Base-by-base conservation (phyloP, 1,140 invertebrate genomes). In the Rhizoglyphus robini region DNA sequence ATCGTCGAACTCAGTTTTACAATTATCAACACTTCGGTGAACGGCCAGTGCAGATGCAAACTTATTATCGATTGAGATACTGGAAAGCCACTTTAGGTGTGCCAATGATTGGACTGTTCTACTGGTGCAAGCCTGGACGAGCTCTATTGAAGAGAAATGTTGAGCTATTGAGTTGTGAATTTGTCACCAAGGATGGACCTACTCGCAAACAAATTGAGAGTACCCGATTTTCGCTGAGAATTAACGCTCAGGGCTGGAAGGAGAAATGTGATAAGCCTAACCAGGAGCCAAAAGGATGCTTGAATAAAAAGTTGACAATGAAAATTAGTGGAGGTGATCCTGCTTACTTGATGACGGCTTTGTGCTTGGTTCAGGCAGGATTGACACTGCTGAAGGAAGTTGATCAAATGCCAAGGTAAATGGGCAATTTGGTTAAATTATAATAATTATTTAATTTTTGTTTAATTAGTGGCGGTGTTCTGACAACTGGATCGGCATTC, bases 301-400 rank as follows among this genome's bases (percentile, higher is more conserved):
- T 86, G 2, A 81, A 83, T 62, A 87, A 86, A 72, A 81, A 77
- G 36, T 74, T 90, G 29, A 79, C 83, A 38, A 84, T 82, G 0
- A 82, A 73, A 59, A 76, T 82, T 31, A 70, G 71, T 18, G 80
- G 79, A 63, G 78, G 78, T 65, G 79, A 79, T 76, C 65, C 88
- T 25, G 90, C 84, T 48, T 96, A 96, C 78, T 84, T 87, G 4
- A 81, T 83, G 0, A 94, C 91, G 1, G 84, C 83, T 34, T 82
- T 81, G 18, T 79, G 80, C 57, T 71, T 90, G 66, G 72, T 93
- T 1, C 78, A 84, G 63, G 79, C 83, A 58, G 91, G 83, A 0
- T 69, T 90, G 49, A 86, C 82, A 15, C 78, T 95, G 65, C 76
- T 95, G 0, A 82, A 82, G 41, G 88, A 96, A 74, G 75, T 74